Evolutionary conservation across 2,113 vertebrate genomes (phyloP).

Genomic region (Carlito syrichta): DNA sequence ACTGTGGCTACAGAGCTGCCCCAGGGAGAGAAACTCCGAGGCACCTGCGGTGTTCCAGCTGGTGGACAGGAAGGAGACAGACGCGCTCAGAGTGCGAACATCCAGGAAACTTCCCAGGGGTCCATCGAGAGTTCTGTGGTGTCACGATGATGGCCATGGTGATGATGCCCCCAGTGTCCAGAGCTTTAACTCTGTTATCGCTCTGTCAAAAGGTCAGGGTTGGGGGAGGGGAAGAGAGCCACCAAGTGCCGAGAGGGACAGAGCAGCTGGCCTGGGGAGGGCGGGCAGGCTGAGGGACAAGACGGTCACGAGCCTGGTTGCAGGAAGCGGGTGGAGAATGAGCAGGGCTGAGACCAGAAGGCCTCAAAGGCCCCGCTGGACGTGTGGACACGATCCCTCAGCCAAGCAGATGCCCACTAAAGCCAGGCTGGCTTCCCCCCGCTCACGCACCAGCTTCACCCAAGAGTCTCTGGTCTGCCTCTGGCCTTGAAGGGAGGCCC

Average conservation of each 20-base stretch:
- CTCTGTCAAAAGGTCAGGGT: no score
- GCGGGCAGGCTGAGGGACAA: neutral
- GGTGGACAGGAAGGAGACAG: neutral
- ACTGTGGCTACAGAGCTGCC: neutral
- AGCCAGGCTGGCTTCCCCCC: neutral
- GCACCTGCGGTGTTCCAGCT: neutral
- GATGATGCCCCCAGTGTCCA: no score
- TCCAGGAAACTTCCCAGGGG: neutral
- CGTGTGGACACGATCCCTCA: neutral
- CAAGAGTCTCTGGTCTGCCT: neutral
- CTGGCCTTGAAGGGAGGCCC: neutral
- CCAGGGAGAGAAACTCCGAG: neutral
- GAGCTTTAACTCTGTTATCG: no score
- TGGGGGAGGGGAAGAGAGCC: neutral
- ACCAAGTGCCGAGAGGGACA: neutral
- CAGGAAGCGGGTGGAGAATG: neutral
- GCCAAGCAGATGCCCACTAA: neutral
- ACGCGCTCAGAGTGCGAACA: neutral
- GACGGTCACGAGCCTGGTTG: neutral
- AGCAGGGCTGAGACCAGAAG: neutral
- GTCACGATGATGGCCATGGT: no score
- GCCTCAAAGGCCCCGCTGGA: neutral
- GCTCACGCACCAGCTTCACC: neutral
- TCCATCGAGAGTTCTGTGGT: fast-evolving
- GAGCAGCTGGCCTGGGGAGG: neutral